Conservation (phyloP, 2,113 vertebrate genomes). For the Paradisaea rubra region DNA sequence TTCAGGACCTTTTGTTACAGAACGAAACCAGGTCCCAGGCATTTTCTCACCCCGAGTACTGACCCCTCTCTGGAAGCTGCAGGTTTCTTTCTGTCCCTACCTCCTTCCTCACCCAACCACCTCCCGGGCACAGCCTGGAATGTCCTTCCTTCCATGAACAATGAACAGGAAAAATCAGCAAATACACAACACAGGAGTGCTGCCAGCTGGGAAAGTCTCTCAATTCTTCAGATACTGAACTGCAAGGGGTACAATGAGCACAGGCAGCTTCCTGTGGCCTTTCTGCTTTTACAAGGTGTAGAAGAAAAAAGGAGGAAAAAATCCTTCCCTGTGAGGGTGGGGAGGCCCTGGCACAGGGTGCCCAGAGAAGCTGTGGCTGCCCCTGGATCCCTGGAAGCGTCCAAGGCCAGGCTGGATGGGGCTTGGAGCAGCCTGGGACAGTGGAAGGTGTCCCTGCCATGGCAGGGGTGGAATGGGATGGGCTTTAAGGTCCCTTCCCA, state of each 20-base stretch:
- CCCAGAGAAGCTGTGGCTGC: neutral
- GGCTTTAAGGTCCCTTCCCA: neutral
- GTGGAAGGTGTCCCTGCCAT: neutral
- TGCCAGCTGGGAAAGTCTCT: neutral
- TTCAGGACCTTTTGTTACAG: neutral
- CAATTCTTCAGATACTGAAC: neutral
- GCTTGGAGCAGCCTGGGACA: neutral
- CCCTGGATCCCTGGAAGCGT: neutral
- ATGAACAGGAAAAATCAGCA: neutral
- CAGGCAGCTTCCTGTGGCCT: neutral
- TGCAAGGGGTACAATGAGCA: neutral
- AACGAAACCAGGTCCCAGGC: neutral
- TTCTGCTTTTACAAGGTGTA: neutral
- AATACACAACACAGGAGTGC: neutral
- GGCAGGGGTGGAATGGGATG: accelerated
- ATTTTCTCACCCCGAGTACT: neutral
- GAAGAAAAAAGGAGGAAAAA: neutral
- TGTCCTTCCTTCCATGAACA: neutral
- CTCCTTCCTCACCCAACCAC: neutral
- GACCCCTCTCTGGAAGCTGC: neutral
- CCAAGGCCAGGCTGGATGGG: neutral
- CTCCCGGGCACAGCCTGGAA: neutral
- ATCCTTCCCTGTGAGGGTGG: neutral
- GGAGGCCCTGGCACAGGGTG: neutral
- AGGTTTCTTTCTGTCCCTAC: neutral